phyloP scores from a whole-genome alignment of 1,140 invertebrate species.

The Zeugodacus cucurbitae region DNA sequence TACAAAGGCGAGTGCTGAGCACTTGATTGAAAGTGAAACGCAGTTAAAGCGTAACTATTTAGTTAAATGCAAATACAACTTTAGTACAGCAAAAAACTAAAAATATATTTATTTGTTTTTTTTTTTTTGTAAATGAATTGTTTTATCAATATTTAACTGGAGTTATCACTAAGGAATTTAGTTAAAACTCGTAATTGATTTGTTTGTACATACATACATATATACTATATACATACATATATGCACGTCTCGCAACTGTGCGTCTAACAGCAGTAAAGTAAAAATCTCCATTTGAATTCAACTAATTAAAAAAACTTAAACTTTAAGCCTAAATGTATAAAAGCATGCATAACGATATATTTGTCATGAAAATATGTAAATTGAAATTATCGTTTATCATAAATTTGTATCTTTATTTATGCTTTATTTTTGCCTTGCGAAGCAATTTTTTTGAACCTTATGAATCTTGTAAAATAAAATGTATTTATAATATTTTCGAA shows the following conservation, averaged over 20 bases:
- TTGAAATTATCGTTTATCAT: too few species aligned
- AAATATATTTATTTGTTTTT: background rate
- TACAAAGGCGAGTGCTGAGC: slow-evolving; percentile 1
- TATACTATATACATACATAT: background rate
- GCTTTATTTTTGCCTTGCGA: too few species aligned
- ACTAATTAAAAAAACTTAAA: background rate
- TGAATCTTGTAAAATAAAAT: too few species aligned
- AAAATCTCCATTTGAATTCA: background rate
- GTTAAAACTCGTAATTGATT: too few species aligned
- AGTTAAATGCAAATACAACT: slow-evolving; percentile 9
- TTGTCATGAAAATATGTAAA: too few species aligned
- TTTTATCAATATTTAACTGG: background rate
- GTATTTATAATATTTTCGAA: too few species aligned
- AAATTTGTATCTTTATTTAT: too few species aligned
- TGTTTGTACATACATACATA: background rate
- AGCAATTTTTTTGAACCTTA: too few species aligned
- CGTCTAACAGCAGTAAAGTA: background rate
- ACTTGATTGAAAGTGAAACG: background rate
- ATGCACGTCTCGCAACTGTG: background rate
- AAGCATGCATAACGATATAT: too few species aligned
- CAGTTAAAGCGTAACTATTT: background rate
- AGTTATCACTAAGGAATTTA: background rate
- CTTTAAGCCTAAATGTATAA: too few species aligned
- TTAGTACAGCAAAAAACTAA: background rate
- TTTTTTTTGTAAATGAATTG: background rate